phyloP scores from a whole-genome alignment of 2,888 invertebrate genomes.

The Rotaria sp. region DNA sequence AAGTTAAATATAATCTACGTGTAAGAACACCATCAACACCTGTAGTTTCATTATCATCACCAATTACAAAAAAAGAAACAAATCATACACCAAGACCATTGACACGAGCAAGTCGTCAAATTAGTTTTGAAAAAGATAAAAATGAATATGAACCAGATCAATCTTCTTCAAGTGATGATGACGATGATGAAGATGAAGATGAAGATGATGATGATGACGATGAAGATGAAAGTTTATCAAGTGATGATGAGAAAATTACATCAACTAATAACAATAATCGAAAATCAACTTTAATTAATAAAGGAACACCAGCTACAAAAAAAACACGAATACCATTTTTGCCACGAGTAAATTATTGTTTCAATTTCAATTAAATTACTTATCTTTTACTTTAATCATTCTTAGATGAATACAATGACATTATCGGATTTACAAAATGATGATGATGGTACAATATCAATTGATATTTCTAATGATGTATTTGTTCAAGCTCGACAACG shows the following conservation, averaged over 20 bases:
- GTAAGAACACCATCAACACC: constrained; percentile 6
- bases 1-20: not conserved
- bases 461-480: not conserved
- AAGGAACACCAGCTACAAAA: not conserved
- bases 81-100: not conserved
- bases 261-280: not conserved
- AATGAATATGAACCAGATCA: not conserved
- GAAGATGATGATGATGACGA: not conserved
- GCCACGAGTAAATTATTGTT: not conserved
- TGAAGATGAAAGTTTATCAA: not conserved
- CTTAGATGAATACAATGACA: constrained; percentile 21
- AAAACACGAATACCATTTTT: not conserved
- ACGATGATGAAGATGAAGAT: not conserved
- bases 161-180: not conserved
- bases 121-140: constrained; percentile 4
- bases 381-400: not conserved
- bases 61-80: not conserved
- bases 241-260: not conserved
- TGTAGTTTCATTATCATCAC: not conserved
- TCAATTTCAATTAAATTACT: not conserved
- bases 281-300: not conserved
- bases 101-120: not conserved
- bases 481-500: not conserved
- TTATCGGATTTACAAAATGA: constrained; percentile 11
- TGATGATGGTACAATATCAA: not conserved